Conservation (phyloP, 2,888 invertebrate genomes). For the Cheilosia urbana region DNA sequence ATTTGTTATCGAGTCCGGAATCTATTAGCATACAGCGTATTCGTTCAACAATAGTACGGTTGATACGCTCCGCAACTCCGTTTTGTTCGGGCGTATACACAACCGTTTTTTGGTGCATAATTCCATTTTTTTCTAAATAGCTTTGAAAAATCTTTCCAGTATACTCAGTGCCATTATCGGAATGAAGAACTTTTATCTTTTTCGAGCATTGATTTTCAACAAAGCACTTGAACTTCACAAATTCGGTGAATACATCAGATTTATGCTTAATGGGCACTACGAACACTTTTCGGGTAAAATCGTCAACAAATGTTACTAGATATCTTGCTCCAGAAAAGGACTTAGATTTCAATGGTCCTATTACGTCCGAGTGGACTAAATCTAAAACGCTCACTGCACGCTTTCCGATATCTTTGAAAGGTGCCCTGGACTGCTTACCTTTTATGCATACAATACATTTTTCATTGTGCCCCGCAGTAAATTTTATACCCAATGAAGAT, state of each 20-base stretch:
- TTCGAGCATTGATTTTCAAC: conserved; percentile 74
- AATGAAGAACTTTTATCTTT: no score
- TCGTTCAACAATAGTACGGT: conserved; percentile 72
- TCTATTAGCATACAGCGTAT: conserved; percentile 71
- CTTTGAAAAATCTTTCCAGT: conserved; percentile 1
- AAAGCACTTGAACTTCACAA: conserved; percentile 68
- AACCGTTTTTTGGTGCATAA: conserved; percentile 69
- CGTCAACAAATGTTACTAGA: conserved; percentile 81
- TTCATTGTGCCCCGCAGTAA: conserved; percentile 41
- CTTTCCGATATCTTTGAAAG: conserved; percentile 69
- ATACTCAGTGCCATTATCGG: conserved; percentile 73
- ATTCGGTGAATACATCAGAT: conserved; percentile 70
- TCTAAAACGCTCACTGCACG: conserved; percentile 77
- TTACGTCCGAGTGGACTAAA: conserved; percentile 80
- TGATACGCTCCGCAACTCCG: conserved; percentile 71
- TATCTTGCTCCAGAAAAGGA: conserved; percentile 79
- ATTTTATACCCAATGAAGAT: conserved; percentile 48
- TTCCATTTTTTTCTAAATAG: conserved; percentile 76
- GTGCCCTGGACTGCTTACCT: conserved; percentile 76
- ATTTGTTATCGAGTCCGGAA: conserved; percentile 8
- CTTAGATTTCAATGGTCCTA: conserved; percentile 79
- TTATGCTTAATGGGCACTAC: conserved; percentile 61
- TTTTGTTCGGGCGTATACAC: conserved; percentile 76
- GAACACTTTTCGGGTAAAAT: conserved; percentile 69
- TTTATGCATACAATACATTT: conserved; percentile 75